Evolutionary conservation across 2,888 invertebrate species (phyloP), one percentile per base, ranked within the genome.

Genomic region (Diarsia brunnea): DNA sequence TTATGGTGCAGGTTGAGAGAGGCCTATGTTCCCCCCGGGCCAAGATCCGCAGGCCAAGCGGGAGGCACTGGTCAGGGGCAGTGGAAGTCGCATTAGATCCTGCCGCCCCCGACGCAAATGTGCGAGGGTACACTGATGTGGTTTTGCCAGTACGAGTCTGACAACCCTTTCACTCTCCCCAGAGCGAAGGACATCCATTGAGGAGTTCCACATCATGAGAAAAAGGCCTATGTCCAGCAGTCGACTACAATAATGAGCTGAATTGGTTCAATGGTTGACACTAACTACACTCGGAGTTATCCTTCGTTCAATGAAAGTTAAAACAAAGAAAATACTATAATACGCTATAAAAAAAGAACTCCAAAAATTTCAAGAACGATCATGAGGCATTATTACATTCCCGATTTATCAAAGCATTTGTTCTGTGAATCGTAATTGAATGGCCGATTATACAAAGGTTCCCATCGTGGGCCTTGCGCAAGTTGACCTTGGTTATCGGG

Each of bases 391-490:
- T 45, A 72, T 75, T 31, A 69, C 77, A 79, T 85, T 69, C 76
- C 75, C 38, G 65, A 66, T 70, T 73, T 72, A 73, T 77, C 70
- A 79, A 78, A 72, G 74, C 68, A 70, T 77, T 81, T 82, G 43
- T 81, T 85, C 79, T 81, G 77, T 78, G 78, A 78, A 82, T 80
- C 67, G 69, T 69, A 78, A 73, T 83, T 89, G 84, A 87, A 89
- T 86, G 85, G 78, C 75, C 81, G 75, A 85, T 83, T 85, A 81
- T 78, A 82, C 68, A 81, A 82, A 83, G 76, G 86, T 92, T 92
- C 93, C 90, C 91, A 92, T 89, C 84, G 82, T 58, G 79, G 61
- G 27, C 47, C 66, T 92, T 92, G 90, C 88, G 90, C 88, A 91
- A 90, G 78, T 47, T 89, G 90, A 87, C 93, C 93, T 93, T 92